These are phyloP conservation scores for Cottus gobio DNA, from an alignment of 2,113 vertebrate genomes.

Conservation along the genomic window DNA sequence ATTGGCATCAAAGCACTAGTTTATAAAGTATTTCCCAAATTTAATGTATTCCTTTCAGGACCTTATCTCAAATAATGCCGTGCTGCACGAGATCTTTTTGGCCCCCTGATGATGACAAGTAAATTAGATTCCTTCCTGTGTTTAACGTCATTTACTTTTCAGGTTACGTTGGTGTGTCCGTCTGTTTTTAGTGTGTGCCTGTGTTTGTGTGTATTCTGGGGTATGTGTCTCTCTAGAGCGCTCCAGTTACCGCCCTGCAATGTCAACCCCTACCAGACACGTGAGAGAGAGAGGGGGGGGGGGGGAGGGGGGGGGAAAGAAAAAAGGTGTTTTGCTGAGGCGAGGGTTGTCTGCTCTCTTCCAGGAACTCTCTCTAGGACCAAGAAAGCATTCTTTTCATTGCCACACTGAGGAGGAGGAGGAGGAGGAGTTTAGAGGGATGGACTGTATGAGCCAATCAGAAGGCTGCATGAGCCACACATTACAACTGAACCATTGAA, in stretches of 20 bases:
- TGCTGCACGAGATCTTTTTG: neutral
- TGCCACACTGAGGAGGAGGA: neutral
- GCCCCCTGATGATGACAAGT: neutral
- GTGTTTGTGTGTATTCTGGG: neutral
- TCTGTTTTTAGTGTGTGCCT: neutral
- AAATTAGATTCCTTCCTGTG: neutral
- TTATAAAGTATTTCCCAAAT: neutral
- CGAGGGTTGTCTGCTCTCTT: constrained; percentile 36
- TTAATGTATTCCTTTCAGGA: neutral
- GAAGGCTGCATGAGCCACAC: constrained; percentile 34
- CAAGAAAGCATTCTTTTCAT: constrained; percentile 62
- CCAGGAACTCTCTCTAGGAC: constrained; percentile 49
- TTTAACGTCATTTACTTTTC: too few species aligned
- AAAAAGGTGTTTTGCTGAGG: constrained; percentile 14
- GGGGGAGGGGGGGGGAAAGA: constrained; percentile 1
- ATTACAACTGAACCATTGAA: constrained; percentile 23
- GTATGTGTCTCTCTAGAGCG: neutral
- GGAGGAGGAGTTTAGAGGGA: constrained; percentile 44
- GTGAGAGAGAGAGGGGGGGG: constrained; percentile 27
- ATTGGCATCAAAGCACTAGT: neutral
- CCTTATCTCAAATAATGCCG: too few species aligned
- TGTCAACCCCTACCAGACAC: constrained; percentile 35
- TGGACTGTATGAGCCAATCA: constrained; percentile 66
- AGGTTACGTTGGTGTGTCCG: neutral
- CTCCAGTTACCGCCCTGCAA: neutral